phyloP scores from a whole-genome alignment of 2,888 invertebrate species.

The Scrobipalpa costella region DNA sequence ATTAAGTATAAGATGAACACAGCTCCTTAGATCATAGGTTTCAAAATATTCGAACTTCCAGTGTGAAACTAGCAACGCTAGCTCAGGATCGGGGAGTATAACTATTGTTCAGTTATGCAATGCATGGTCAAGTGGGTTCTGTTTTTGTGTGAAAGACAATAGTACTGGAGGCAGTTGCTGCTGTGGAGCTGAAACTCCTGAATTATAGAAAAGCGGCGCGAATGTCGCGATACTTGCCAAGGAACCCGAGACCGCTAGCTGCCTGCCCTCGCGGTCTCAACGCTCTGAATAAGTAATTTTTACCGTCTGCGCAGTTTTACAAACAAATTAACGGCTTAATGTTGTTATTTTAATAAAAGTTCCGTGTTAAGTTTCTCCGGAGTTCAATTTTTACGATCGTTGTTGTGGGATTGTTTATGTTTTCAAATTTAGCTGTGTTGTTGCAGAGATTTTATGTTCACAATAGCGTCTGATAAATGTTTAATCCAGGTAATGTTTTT shows the following conservation, averaged over 20 bases:
- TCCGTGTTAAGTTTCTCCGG: constrained; percentile 62
- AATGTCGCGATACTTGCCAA: constrained; percentile 63
- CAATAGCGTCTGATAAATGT: constrained; percentile 18
- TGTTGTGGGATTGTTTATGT: constrained; percentile 66
- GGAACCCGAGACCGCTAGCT: constrained; percentile 43
- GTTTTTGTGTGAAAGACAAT: constrained; percentile 3
- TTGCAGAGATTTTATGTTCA: constrained; percentile 29
- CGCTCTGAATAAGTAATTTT: constrained; percentile 76
- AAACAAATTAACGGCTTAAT: constrained; percentile 79
- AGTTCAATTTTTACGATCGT: constrained; percentile 73
- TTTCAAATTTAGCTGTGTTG: constrained; percentile 47
- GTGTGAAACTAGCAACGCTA: neutral
- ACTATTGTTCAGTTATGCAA: constrained; percentile 3
- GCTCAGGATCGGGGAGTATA: neutral
- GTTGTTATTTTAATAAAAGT: constrained; percentile 80
- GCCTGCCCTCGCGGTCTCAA: constrained; percentile 62
- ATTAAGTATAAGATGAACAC: too few relatives aligned
- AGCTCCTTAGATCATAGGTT: neutral
- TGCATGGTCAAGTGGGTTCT: neutral
- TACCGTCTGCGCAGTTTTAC: constrained; percentile 78
- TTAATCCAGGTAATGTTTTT: constrained; percentile 18
- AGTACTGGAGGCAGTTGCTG: neutral
- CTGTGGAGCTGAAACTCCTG: constrained; percentile 44
- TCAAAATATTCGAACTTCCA: neutral
- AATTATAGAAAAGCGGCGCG: constrained; percentile 70